Conservation (phyloP, 2,113 vertebrate species). For the Bubalus kerabau region DNA sequence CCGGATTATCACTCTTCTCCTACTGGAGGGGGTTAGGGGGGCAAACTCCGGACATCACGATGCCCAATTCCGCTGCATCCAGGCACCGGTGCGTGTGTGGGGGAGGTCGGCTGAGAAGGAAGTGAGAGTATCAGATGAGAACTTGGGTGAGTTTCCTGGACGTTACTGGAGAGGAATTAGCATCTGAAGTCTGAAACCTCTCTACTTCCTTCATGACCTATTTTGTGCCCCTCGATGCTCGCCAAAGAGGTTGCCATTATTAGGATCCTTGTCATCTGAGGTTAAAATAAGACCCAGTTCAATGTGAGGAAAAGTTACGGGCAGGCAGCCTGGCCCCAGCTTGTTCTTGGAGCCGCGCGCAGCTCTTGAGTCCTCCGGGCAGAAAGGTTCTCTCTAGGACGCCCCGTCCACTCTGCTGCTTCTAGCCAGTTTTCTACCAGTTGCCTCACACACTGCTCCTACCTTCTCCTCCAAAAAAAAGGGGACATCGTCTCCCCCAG, state of each 20-base stretch:
- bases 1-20: conserved; percentile 6
- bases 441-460: neutral
- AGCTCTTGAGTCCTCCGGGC: neutral
- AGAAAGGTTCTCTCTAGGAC: neutral
- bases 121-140: conserved; percentile 59
- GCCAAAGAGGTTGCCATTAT: conserved; percentile 69
- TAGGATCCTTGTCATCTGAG: conserved; percentile 71
- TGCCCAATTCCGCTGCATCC: neutral
- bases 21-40: neutral
- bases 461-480: neutral
- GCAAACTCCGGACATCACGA: neutral
- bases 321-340: conserved; percentile 35
- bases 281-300: conserved; percentile 67
- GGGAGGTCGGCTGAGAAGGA: conserved; percentile 29
- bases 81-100: neutral
- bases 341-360: neutral
- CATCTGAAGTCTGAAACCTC: conserved; percentile 33
- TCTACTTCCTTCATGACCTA: conserved; percentile 60
- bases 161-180: conserved; percentile 35
- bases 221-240: neutral
- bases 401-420: neutral
- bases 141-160: conserved; percentile 68
- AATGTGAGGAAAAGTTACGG: conserved; percentile 37
- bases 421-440: neutral
- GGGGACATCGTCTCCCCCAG: neutral